Conservation (phyloP, 2,797 vertebrate species). For the Sciurus carolinensis region DNA sequence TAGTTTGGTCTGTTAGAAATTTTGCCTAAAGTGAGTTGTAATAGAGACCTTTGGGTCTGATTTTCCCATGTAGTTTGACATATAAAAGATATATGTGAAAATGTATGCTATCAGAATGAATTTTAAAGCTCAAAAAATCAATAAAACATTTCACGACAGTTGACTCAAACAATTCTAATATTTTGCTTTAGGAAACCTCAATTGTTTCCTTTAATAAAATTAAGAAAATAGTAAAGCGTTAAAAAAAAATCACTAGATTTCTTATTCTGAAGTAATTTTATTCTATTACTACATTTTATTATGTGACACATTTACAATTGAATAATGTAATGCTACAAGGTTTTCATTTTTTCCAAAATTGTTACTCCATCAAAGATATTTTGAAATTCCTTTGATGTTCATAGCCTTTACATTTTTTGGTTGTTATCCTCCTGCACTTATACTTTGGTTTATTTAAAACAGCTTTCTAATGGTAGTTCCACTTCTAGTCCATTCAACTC, state of each 20-base stretch:
- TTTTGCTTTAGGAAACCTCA: conserved; percentile 8
- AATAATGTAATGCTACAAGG: conserved; percentile 39
- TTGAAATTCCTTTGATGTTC: conserved; percentile 66
- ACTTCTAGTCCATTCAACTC: neutral
- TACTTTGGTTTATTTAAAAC: conserved; percentile 15
- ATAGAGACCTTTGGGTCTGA: neutral
- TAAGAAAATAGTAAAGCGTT: neutral
- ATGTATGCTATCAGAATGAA: conserved; percentile 2
- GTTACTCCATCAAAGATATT: conserved; percentile 58
- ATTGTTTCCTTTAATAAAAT: conserved; percentile 57
- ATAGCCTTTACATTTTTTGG: conserved; percentile 12
- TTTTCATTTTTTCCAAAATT: neutral
- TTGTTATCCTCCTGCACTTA: conserved; percentile 15
- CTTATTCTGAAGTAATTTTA: conserved; percentile 46
- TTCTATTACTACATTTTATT: conserved; percentile 59
- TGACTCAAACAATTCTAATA: conserved; percentile 13
- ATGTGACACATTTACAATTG: conserved; percentile 9
- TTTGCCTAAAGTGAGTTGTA: neutral
- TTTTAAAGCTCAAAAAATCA: conserved; percentile 17
- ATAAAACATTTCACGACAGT: neutral
- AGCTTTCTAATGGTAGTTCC: neutral
- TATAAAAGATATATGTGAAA: conserved; percentile 16
- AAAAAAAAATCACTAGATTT: conserved; percentile 35
- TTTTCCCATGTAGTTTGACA: neutral
- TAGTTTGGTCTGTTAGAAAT: neutral